phyloP scores from a whole-genome alignment of 2,797 vertebrate genomes.

The Cottoperca gobio region DNA sequence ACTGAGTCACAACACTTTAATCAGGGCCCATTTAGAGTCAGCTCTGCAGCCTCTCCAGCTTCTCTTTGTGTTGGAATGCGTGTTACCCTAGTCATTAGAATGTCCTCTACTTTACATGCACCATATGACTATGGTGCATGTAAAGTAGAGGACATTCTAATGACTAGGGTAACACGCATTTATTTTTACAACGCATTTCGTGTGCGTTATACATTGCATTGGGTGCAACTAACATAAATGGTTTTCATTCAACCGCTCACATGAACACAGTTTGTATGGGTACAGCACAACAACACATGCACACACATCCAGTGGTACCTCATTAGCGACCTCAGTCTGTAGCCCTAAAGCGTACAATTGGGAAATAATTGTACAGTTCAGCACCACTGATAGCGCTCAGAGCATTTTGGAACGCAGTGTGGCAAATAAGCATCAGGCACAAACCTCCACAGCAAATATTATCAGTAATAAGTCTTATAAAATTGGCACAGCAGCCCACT shows the following conservation, averaged over 20 bases:
- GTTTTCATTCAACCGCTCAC: constrained; percentile 1
- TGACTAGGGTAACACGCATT: constrained; percentile 3
- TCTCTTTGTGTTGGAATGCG: constrained; percentile 12
- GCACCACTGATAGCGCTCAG: constrained; percentile 32
- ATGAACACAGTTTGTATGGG: constrained; percentile 7
- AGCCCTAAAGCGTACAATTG: constrained; percentile 41
- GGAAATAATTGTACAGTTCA: constrained; percentile 63
- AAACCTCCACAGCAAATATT: constrained; percentile 41
- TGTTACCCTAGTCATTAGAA: constrained; percentile 9
- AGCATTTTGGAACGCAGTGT: constrained; percentile 37
- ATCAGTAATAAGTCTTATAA: constrained; percentile 20
- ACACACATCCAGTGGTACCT: constrained; percentile 31
- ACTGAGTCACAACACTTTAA: constrained; percentile 71
- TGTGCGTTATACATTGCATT: constrained; percentile 7
- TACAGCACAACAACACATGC: constrained; percentile 11
- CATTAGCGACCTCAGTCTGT: constrained; percentile 51
- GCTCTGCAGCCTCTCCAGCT: constrained; percentile 27
- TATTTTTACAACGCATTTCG: neutral
- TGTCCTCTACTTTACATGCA: constrained; percentile 31
- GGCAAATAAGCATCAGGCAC: constrained; percentile 35
- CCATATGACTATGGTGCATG: constrained; percentile 18
- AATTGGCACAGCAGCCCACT: constrained; percentile 8
- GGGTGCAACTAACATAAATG: neutral
- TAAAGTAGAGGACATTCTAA: constrained; percentile 29
- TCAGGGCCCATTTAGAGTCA: constrained; percentile 59